phyloP scores from a whole-genome alignment of 53 echinoderm and acorn worm genomes.

The Henricia sp. region DNA sequence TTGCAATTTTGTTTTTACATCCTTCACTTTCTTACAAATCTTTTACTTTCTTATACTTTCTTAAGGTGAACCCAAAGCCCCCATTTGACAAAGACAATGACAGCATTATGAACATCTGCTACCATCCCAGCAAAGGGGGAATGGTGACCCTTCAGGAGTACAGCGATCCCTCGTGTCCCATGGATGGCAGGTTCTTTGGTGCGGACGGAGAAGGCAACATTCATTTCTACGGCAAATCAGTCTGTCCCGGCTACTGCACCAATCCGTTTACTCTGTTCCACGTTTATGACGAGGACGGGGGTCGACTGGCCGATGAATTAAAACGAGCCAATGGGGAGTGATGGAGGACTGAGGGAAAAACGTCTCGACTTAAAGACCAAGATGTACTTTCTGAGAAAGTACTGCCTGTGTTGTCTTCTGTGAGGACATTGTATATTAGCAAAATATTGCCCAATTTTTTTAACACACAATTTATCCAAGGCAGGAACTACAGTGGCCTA shows the following conservation, averaged over 20 bases:
- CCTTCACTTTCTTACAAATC: not conserved
- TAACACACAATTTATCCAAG: too few species aligned
- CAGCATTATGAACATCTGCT: not conserved
- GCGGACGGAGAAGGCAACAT: not conserved
- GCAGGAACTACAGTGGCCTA: too few species aligned
- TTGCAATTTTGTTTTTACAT: too few species aligned
- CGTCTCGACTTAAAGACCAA: too few species aligned
- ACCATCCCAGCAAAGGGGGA: not conserved
- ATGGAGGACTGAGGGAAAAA: not conserved
- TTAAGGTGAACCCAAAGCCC: not conserved
- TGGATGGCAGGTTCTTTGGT: not conserved
- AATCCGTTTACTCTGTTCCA: conserved; percentile 27
- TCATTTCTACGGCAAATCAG: not conserved
- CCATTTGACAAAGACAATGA: not conserved
- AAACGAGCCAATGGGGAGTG: not conserved
- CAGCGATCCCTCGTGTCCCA: not conserved
- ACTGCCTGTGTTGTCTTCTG: conserved; percentile 40
- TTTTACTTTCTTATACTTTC: not conserved
- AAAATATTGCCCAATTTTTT: too few species aligned
- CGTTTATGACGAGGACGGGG: not conserved
- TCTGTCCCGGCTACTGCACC: not conserved
- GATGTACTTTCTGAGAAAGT: conserved; percentile 40
- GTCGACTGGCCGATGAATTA: not conserved
- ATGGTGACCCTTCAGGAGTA: conserved; percentile 13
- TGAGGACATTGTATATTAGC: conserved; percentile 41